Percentiles rank a stretch among this genome's conserved stretches.
phyloP scores from a whole-genome alignment of 1,140 invertebrate genomes.

The Drosophila auraria region DNA sequence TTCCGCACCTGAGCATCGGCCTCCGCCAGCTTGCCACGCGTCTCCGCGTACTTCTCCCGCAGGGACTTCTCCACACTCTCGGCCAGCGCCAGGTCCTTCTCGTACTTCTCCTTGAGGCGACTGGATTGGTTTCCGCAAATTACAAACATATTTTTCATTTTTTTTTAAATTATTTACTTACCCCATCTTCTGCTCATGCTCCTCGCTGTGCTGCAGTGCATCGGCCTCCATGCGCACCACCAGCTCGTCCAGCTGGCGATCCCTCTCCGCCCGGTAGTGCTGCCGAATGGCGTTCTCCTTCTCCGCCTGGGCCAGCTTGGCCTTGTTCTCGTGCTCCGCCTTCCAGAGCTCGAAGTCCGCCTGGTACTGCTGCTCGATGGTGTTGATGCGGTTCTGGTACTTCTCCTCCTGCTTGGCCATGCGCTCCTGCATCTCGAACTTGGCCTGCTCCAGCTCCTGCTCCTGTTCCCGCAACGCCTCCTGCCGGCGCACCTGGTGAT shows the following conservation, averaged over 20 bases:
- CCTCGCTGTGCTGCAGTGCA: constrained; percentile 86
- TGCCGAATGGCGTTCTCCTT: constrained; percentile 87
- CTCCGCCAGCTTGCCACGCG: constrained; percentile 86
- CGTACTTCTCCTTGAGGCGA: constrained; percentile 90
- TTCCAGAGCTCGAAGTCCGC: constrained; percentile 87
- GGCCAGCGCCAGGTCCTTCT: constrained; percentile 88
- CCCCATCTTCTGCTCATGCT: constrained; percentile 87
- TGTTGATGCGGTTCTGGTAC: constrained; percentile 85
- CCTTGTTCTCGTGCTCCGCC: constrained; percentile 87
- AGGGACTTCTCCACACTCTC: constrained; percentile 87
- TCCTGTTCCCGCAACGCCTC: constrained; percentile 76
- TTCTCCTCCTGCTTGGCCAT: constrained; percentile 85
- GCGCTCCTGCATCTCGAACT: constrained; percentile 86
- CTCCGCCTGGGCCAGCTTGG: constrained; percentile 86
- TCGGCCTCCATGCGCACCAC: constrained; percentile 88
- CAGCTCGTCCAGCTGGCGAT: constrained; percentile 89
- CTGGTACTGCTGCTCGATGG: constrained; percentile 86
- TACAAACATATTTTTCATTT: background rate
- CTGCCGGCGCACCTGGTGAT: constrained; percentile 62
- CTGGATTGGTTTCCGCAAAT: constrained; percentile 82
- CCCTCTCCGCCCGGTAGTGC: constrained; percentile 87
- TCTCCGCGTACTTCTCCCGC: constrained; percentile 86
- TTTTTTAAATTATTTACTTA: constrained; percentile 50
- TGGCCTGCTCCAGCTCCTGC: constrained; percentile 82
- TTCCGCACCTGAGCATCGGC: constrained; percentile 87